These are phyloP conservation scores for Papilio xuthus DNA, from an alignment of 1,140 invertebrate species.

Conservation along the genomic window DNA sequence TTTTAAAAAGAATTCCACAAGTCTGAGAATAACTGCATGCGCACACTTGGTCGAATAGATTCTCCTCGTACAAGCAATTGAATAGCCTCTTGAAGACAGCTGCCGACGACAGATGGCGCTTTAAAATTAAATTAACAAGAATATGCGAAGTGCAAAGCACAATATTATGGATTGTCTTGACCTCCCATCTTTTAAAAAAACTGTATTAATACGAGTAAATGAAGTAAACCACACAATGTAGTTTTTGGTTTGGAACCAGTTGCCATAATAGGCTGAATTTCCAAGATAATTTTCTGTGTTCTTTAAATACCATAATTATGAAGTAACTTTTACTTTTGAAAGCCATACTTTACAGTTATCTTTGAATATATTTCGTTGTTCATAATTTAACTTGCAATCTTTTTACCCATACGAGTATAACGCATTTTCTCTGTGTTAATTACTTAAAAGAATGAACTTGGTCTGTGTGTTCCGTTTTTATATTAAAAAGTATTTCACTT, in stretches of 20 bases:
- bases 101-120: slow-evolving; percentile 58
- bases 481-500: too few relatives aligned
- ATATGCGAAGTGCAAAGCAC: slow-evolving; percentile 48
- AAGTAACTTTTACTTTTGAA: background rate
- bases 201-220: slow-evolving; percentile 38
- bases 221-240: slow-evolving; percentile 32
- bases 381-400: background rate
- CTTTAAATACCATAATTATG: background rate
- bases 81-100: slow-evolving; percentile 46
- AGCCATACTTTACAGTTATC: background rate
- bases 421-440: too few relatives aligned
- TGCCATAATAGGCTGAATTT: background rate
- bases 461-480: too few relatives aligned
- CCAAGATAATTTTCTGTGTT: background rate
- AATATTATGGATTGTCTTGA: slow-evolving; percentile 50
- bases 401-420: background rate
- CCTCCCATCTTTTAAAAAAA: slow-evolving; percentile 35
- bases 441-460: too few relatives aligned
- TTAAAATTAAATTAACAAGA: slow-evolving; percentile 68
- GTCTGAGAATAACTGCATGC: slow-evolving; percentile 17
- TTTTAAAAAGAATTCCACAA: background rate
- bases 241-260: slow-evolving; percentile 39
- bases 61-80: slow-evolving; percentile 46
- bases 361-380: background rate
- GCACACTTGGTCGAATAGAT: slow-evolving; percentile 17